Conservation (phyloP, 2,113 vertebrate genomes). For the Sinosuthora webbiana region DNA sequence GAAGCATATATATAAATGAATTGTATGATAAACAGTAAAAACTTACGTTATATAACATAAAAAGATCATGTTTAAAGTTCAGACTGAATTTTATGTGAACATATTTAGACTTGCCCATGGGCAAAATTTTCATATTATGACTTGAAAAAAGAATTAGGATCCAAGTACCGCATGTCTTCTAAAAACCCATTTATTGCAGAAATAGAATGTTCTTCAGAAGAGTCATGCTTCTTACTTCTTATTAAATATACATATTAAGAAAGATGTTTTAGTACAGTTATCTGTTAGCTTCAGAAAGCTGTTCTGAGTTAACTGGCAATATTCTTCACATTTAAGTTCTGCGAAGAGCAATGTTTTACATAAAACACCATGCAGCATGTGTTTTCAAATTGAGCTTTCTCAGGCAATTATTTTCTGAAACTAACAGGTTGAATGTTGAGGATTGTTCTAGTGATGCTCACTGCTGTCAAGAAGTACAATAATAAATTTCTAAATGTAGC, state of each 20-base stretch:
- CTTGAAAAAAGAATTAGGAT: not conserved
- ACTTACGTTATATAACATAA: not conserved
- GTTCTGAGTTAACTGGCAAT: not conserved
- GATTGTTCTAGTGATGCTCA: not conserved
- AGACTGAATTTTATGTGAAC: not conserved
- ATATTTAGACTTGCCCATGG: not conserved
- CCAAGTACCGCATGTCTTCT: not conserved
- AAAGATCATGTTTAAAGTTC: not conserved
- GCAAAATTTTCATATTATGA: not conserved
- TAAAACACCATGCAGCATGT: not conserved
- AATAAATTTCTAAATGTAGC: not conserved
- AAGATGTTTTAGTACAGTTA: not conserved
- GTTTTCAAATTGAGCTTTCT: slow-evolving; percentile 14
- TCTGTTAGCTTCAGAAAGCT: slow-evolving; percentile 12
- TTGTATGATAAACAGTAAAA: not conserved
- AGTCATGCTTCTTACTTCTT: not conserved
- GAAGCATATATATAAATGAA: not conserved
- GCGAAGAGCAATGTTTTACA: not conserved
- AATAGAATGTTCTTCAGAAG: not conserved
- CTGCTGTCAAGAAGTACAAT: not conserved
- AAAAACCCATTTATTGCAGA: not conserved
- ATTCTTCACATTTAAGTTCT: not conserved
- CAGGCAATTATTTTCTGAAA: slow-evolving; percentile 16
- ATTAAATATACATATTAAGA: not conserved
- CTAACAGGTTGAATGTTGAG: not conserved